Evolutionary conservation across 92 coral and sea anemone species (phyloP).

Genomic region (Anthopleura xanthogrammica): DNA sequence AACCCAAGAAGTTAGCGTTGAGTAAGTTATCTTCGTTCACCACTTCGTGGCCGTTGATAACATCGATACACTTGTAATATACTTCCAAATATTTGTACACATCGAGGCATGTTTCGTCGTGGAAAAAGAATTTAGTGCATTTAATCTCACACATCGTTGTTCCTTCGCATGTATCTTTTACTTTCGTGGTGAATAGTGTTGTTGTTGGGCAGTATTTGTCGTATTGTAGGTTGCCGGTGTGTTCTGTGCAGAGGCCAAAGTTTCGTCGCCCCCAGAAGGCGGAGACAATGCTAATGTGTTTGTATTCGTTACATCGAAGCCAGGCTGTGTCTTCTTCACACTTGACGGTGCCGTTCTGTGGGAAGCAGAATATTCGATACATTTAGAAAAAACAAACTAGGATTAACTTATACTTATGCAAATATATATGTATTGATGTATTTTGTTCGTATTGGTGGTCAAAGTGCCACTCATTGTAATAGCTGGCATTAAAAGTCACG

Average conservation of each 20-base stretch:
- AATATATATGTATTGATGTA: background rate
- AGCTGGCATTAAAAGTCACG: no score
- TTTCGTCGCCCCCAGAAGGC: conserved; percentile 99
- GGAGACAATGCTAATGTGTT: conserved; percentile 99
- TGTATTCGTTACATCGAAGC: conserved; percentile 99
- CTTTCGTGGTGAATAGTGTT: conserved; percentile 95
- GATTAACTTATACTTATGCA: background rate
- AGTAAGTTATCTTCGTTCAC: conserved; percentile 99
- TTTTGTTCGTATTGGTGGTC: background rate
- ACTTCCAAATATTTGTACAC: conserved; percentile 99
- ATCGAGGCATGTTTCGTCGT: conserved; percentile 77
- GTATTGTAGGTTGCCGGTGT: conserved; percentile 77
- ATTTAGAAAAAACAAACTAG: background rate
- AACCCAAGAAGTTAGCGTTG: conserved; percentile 97
- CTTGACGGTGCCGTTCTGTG: conserved; percentile 97
- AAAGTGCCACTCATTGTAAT: no score
- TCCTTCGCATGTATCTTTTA: conserved; percentile 99
- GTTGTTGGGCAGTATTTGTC: conserved; percentile 96
- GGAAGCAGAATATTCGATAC: background rate
- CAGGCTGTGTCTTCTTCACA: conserved; percentile 99
- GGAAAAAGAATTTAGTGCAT: conserved; percentile 98
- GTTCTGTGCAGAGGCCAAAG: conserved; percentile 99
- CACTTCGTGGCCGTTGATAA: conserved; percentile 99
- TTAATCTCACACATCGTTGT: conserved; percentile 99
- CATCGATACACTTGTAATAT: conserved; percentile 99